These are phyloP conservation scores for Gerosis bhagava DNA, from an alignment of 2,888 invertebrate genomes.

Conservation along the genomic window DNA sequence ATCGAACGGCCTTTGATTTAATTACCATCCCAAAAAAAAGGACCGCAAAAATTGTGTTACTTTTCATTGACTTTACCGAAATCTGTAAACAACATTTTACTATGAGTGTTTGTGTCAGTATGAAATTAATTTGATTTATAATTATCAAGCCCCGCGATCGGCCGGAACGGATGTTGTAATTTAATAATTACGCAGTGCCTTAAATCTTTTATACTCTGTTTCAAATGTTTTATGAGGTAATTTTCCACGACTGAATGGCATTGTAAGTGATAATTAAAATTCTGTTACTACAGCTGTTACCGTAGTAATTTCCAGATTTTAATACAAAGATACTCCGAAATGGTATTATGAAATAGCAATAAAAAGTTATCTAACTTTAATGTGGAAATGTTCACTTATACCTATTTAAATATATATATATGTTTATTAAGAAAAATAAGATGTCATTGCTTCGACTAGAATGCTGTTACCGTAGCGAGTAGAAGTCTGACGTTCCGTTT, in stretches of 20 bases:
- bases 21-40: constrained; percentile 42
- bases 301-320: constrained; percentile 64
- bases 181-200: constrained; percentile 27
- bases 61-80: constrained; percentile 54
- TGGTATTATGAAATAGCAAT: constrained; percentile 15
- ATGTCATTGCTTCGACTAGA: too few relatives aligned
- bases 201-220: constrained; percentile 37
- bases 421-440: too few relatives aligned
- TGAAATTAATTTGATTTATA: constrained; percentile 18
- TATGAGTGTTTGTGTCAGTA: constrained; percentile 3
- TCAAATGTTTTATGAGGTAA: constrained; percentile 71
- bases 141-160: constrained; percentile 13
- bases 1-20: constrained; percentile 60
- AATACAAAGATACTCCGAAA: constrained; percentile 29
- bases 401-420: too few relatives aligned
- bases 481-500: constrained; percentile 19
- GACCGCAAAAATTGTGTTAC: constrained; percentile 53
- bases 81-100: constrained; percentile 7
- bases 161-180: constrained; percentile 14
- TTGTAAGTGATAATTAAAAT: constrained; percentile 79
- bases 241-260: constrained; percentile 67
- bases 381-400: too few relatives aligned
- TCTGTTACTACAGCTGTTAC: constrained; percentile 74
- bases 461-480: too few relatives aligned
- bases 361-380: too few relatives aligned